Conservation (phyloP, 2,888 invertebrate genomes). For the Cerastis leucographa region DNA sequence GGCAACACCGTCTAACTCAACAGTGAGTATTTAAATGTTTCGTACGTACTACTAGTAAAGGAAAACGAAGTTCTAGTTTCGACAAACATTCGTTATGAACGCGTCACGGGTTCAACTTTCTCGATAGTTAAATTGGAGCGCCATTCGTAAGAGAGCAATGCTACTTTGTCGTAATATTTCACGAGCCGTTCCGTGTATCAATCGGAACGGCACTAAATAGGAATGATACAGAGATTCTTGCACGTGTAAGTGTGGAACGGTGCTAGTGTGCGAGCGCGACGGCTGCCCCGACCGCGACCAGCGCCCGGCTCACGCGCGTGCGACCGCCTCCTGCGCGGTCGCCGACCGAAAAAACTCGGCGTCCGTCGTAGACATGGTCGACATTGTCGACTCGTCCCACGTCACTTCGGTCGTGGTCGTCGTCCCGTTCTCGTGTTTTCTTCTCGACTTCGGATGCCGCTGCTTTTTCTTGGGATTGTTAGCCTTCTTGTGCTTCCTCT, state of each 20-base stretch:
- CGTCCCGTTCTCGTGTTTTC: slow-evolving; percentile 87
- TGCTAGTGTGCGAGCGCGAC: slow-evolving; percentile 89
- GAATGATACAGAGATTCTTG: slow-evolving; percentile 85
- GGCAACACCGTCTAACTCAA: slow-evolving; percentile 68
- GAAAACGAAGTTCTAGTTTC: slow-evolving; percentile 70
- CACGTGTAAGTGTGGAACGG: slow-evolving; percentile 87
- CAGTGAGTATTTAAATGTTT: slow-evolving; percentile 82
- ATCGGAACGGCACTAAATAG: slow-evolving; percentile 73
- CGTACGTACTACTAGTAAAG: slow-evolving; percentile 74
- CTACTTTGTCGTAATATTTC: slow-evolving; percentile 73
- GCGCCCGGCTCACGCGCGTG: slow-evolving; percentile 88
- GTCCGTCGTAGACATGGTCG: slow-evolving; percentile 88
- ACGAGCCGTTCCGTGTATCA: slow-evolving; percentile 68
- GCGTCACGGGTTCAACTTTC: slow-evolving; percentile 68
- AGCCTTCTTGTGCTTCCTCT: slow-evolving; percentile 89
- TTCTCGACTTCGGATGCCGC: slow-evolving; percentile 90
- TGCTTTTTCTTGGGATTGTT: slow-evolving; percentile 88
- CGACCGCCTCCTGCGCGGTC: slow-evolving; percentile 90
- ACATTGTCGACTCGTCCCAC: slow-evolving; percentile 89
- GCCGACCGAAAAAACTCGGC: slow-evolving; percentile 91
- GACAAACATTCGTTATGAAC: slow-evolving; percentile 63
- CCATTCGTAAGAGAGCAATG: slow-evolving; percentile 80
- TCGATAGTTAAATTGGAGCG: slow-evolving; percentile 70
- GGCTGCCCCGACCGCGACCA: slow-evolving; percentile 88
- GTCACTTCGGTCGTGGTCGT: slow-evolving; percentile 87